Evolutionary conservation across 2,797 vertebrate genomes (phyloP).

Genomic region (Catharus ustulatus): DNA sequence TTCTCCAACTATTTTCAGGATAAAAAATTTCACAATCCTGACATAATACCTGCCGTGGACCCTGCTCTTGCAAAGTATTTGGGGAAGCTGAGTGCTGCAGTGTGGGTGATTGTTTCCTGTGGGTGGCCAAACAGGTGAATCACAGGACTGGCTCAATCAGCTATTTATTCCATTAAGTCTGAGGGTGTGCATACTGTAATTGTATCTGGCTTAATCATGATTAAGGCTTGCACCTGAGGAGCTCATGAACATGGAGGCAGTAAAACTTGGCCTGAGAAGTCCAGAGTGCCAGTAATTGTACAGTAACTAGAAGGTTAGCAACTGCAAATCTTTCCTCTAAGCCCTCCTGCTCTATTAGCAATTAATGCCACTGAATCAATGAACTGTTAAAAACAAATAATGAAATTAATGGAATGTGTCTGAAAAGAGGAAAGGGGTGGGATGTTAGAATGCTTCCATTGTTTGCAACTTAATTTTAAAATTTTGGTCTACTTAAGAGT

Average conservation of each 20-base stretch:
- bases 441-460: background rate
- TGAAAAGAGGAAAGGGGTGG: background rate
- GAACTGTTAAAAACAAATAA: background rate
- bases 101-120: background rate
- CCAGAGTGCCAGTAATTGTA: background rate
- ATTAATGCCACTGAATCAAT: conserved; percentile 1
- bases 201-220: background rate
- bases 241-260: background rate
- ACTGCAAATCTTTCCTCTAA: conserved; percentile 20
- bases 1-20: accelerated
- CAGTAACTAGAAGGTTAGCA: conserved; percentile 13
- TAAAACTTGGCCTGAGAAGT: background rate
- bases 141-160: background rate
- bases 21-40: background rate
- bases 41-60: background rate
- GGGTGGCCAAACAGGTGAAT: background rate
- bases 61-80: background rate
- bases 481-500: background rate
- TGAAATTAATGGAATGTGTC: background rate
- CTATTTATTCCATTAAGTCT: conserved; percentile 1
- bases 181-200: background rate
- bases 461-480: background rate
- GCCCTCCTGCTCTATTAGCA: background rate
- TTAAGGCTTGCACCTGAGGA: background rate
- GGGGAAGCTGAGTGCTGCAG: background rate